These are phyloP conservation scores for Andrena fulva DNA, from an alignment of 2,888 invertebrate species.

Conservation along the genomic window DNA sequence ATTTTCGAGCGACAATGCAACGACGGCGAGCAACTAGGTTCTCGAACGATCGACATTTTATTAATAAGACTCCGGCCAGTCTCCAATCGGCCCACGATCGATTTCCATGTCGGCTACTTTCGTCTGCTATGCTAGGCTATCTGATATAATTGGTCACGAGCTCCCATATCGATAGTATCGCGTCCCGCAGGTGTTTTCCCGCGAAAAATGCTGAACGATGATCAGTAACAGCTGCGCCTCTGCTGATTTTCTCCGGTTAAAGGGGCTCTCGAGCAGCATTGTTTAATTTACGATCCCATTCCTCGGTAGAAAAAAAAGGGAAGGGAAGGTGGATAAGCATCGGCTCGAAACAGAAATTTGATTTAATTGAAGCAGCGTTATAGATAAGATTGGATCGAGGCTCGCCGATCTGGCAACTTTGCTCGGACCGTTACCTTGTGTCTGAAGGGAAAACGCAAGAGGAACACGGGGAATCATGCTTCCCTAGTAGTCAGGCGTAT, in stretches of 20 bases:
- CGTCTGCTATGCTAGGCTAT: slow-evolving; percentile 3
- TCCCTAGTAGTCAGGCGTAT: not conserved
- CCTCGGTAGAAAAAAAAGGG: not conserved
- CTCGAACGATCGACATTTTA: slow-evolving; percentile 9
- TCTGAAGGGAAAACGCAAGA: not conserved
- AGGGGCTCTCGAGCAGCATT: slow-evolving; percentile 10
- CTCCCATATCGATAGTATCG: slow-evolving; percentile 35
- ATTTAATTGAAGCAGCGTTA: slow-evolving; percentile 13
- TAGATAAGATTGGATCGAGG: slow-evolving; percentile 7
- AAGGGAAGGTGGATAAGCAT: not conserved
- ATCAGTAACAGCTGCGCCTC: slow-evolving; percentile 1
- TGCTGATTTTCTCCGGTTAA: slow-evolving; percentile 21
- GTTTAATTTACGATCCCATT: not conserved
- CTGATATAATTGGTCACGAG: slow-evolving; percentile 53
- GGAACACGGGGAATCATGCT: not conserved
- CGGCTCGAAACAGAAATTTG: not conserved
- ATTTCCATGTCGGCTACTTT: slow-evolving; percentile 47
- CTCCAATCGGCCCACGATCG: slow-evolving; percentile 12
- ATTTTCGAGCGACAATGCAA: slow-evolving; percentile 33
- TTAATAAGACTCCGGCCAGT: slow-evolving; percentile 8
- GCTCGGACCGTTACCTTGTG: not conserved
- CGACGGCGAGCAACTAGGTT: slow-evolving; percentile 26
- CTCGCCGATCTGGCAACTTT: not conserved
- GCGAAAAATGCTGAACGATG: not conserved
- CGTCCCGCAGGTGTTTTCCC: not conserved